Base-by-base conservation (phyloP, 1,140 invertebrate species). In the Bicyclus anynana region DNA sequence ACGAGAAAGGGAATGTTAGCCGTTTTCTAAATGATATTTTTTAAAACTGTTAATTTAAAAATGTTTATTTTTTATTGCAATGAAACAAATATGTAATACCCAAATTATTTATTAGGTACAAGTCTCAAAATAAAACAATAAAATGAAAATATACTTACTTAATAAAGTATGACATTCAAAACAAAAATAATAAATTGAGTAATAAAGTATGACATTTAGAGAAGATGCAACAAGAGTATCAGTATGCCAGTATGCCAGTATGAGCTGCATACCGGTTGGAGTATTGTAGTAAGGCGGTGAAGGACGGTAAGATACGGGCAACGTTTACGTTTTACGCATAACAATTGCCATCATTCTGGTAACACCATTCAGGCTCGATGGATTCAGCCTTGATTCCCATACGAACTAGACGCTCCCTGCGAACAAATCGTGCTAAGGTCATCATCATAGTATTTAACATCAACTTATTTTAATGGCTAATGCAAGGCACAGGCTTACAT, bases 361-460 rank as follows among this genome's bases (percentile, higher is more conserved):
- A 84, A 74, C 95, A 97, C 94, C 95, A 96, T 74, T 95, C 91
- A 0, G 95, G 95, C 75, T 96, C 90, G 18, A 96, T 65, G 0
- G 91, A 90, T 62, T 96, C 94, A 0, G 94, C 89, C 14, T 90
- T 59, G 27, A 96, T 90, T 5, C 94, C 94, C 66, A 92, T 87
- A 57, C 91, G 82, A 0, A 94, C 90, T 10, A 95, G 73, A 57
- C 94, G 90, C 63, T 95, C 92, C 12, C 95, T 92, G 69, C 17
- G 46, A 33, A 33, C 7, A 33, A 33, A 12, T 7, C 4, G 10
- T 7, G 23, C 3, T 26, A 7, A 29, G 9, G 4, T 29, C 5
- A 23, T 4, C 23, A 23, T 4, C 7, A 23, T 4, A 23, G 23
- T 7, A 23, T n/a, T n/a, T n/a, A 23, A 23, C 7, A 23, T 23